phyloP scores from a whole-genome alignment of 1,140 invertebrate genomes.

The Ostrea denselamellosa region DNA sequence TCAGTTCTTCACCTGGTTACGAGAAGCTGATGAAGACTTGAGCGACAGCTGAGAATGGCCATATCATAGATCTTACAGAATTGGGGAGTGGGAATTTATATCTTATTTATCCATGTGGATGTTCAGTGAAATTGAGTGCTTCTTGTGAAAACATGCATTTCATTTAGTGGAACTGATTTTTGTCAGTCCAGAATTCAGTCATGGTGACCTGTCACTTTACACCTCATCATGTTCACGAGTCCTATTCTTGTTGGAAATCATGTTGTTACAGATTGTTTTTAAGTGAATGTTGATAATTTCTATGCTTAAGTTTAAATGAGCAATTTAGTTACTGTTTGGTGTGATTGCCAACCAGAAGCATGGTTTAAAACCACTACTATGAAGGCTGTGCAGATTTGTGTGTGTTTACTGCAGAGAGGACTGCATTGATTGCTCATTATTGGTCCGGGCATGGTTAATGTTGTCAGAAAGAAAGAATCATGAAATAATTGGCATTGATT shows the following conservation, averaged over 20 bases:
- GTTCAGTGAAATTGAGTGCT: slow-evolving; percentile 8
- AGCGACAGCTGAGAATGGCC: slow-evolving; percentile 61
- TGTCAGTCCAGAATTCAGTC: not conserved
- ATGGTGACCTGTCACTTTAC: not conserved
- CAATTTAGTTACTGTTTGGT: slow-evolving; percentile 33
- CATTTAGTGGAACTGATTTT: slow-evolving; percentile 16
- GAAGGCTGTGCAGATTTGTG: slow-evolving; percentile 16
- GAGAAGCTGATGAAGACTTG: slow-evolving; percentile 80
- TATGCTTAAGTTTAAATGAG: not conserved
- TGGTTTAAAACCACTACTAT: slow-evolving; percentile 6
- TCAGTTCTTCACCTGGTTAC: slow-evolving; percentile 83
- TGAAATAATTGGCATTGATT: slow-evolving; percentile 12
- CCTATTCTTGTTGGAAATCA: slow-evolving; percentile 24
- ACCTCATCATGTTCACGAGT: not conserved
- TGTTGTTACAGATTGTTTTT: slow-evolving; percentile 32
- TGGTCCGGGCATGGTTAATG: not conserved
- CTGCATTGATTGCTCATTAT: slow-evolving; percentile 34
- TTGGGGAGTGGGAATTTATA: slow-evolving; percentile 26
- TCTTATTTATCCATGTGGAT: slow-evolving; percentile 38
- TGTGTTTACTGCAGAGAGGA: slow-evolving; percentile 20
- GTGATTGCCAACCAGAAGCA: slow-evolving; percentile 25
- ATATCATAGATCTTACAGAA: slow-evolving; percentile 35
- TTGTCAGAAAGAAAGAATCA: slow-evolving; percentile 20
- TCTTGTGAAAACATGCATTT: slow-evolving; percentile 8
- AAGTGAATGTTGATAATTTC: slow-evolving; percentile 30